Evolutionary conservation across 2,797 vertebrate genomes (phyloP).

Genomic region (Gymnopithys bicolor): DNA sequence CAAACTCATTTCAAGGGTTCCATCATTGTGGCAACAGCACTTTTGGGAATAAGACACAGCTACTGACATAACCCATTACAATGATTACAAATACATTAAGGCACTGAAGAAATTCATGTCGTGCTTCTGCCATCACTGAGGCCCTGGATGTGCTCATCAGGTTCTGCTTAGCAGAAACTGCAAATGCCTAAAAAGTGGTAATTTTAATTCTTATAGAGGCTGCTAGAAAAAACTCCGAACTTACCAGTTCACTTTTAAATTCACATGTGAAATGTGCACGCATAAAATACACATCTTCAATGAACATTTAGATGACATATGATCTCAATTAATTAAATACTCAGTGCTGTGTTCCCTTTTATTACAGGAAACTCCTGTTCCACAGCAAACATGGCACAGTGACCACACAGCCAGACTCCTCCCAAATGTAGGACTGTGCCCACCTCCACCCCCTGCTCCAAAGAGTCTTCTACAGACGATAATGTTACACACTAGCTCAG

Average conservation of each 20-base stretch:
- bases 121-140: background rate
- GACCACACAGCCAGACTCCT: background rate
- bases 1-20: background rate
- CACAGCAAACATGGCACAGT: background rate
- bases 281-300: background rate
- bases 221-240: background rate
- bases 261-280: background rate
- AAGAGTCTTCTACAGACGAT: background rate
- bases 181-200: background rate
- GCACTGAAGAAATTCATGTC: background rate
- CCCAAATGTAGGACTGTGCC: background rate
- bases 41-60: background rate
- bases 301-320: background rate
- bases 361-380: background rate
- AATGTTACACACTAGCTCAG: background rate
- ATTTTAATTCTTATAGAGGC: background rate
- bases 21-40: background rate
- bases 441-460: background rate
- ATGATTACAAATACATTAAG: background rate
- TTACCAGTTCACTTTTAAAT: background rate
- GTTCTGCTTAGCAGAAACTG: background rate
- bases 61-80: background rate
- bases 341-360: background rate
- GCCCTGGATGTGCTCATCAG: background rate
- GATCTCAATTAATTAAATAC: background rate